phyloP scores from a whole-genome alignment of 2,797 vertebrate species.

The Anas bernieri region DNA sequence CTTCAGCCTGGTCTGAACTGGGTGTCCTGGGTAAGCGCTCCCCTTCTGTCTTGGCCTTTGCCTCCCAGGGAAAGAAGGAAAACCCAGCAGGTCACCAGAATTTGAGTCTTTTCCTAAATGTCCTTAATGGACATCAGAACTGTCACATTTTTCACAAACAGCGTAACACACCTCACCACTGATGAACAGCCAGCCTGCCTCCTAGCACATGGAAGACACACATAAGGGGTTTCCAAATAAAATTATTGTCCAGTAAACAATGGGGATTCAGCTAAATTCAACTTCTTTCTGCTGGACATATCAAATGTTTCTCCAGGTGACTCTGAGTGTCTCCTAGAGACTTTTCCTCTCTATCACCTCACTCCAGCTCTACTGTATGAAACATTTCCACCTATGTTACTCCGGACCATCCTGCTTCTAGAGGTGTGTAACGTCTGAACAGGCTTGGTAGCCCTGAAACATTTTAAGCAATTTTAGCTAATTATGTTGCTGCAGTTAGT shows the following conservation, averaged over 20 bases:
- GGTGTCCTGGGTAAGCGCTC: fast-evolving
- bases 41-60: not conserved
- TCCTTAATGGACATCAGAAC: fast-evolving
- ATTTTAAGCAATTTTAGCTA: not conserved
- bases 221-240: not conserved
- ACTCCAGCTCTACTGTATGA: not conserved
- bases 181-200: not conserved
- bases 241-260: not conserved
- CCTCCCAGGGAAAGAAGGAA: not conserved
- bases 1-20: not conserved
- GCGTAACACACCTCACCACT: too few relatives aligned
- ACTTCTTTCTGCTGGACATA: not conserved
- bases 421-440: fast-evolving
- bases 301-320: too few relatives aligned
- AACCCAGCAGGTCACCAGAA: not conserved
- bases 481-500: not conserved
- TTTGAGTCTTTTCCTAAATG: not conserved
- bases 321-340: not conserved
- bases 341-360: not conserved
- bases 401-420: not conserved
- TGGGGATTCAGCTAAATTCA: not conserved
- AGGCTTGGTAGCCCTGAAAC: not conserved
- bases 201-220: not conserved
- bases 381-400: not conserved
- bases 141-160: fast-evolving